phyloP scores from a whole-genome alignment of 2,888 invertebrate genomes.

The Amphimallon solstitiale region DNA sequence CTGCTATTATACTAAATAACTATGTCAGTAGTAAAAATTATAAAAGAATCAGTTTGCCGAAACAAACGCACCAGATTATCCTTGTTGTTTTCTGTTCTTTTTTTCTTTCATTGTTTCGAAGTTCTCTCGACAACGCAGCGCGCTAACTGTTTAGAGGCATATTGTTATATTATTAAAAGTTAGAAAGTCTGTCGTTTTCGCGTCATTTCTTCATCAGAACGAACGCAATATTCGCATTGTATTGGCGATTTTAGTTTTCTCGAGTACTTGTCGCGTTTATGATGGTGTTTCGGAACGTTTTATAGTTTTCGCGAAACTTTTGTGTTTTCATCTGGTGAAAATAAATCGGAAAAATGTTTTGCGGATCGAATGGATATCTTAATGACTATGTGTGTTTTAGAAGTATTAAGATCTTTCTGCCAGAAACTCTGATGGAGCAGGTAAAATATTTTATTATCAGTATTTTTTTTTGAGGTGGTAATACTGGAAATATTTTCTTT shows the following conservation, averaged over 20 bases:
- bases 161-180: slow-evolving; percentile 19
- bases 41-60: not conserved
- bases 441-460: slow-evolving; percentile 9
- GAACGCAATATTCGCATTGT: not conserved
- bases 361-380: slow-evolving; percentile 40
- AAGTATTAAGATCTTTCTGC: slow-evolving; percentile 44
- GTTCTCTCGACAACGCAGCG: no score
- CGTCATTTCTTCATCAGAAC: slow-evolving; percentile 27
- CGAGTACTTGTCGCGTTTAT: not conserved
- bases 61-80: no score
- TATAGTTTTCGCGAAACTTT: no score
- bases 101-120: not conserved
- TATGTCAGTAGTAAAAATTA: slow-evolving; percentile 10
- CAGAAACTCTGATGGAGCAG: slow-evolving; percentile 7
- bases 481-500: no score
- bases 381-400: slow-evolving; percentile 43
- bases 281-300: not conserved
- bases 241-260: not conserved
- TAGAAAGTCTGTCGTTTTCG: slow-evolving; percentile 29
- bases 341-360: slow-evolving; percentile 36
- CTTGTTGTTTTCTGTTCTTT: not conserved
- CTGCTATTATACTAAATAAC: slow-evolving; percentile 14
- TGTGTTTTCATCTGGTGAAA: no score
- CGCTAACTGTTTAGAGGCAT: no score
- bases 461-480: no score